Evolutionary conservation across 2,113 vertebrate species (phyloP), one percentile per base, ranked within the genome.

Genomic region (Meleagris gallopavo): DNA sequence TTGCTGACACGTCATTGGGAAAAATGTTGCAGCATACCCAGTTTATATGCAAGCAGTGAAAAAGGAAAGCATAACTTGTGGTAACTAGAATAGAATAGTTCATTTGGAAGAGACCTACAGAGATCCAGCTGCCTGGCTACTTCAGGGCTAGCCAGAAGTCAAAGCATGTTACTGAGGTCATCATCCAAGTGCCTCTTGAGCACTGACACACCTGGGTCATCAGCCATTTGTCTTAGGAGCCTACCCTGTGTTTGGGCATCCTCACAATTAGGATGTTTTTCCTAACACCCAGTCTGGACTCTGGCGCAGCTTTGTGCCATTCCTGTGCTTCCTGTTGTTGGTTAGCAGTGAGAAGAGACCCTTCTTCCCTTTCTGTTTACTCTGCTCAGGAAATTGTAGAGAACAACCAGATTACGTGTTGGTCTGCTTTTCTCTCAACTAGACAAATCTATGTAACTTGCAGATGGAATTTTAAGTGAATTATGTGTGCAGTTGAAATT

Each of bases 391-490:
- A 27, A 62, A 25, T 60, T 24, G 32, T 27, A 62, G 60, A 38
- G 60, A 30, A 16, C 34, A 27, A 24, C 22, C n/a, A 62, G 24
- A 36, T 62, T 62, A 9, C 10, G 2, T 11, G 9, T 27, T 38
- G 27, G 24, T 16, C 34, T 62, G 14, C 34, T 25, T 38, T 25
- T 38, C 60, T 62, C 34, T 36, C 38, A 38, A 27, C 60, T 27
- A 5, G 36, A 17, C 24, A 27, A 62, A 62, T 25, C 25, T 7
- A 52, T 1, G 0, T 32, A 67, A 22, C 21, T 43, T 19, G 14
- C 24, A 7, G 17, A 1, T 32, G 43, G 32, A 71, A 27, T 38
- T 77, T 83, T 6, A 83, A 57, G 48, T 45, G 1, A 19, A 19
- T 50, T 65, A 13, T 66, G 36, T 70, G 36, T 1, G 4, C 11